These are phyloP conservation scores for Epinephelus malabaricus DNA, from an alignment of 2,797 vertebrate species.

Conservation along the genomic window DNA sequence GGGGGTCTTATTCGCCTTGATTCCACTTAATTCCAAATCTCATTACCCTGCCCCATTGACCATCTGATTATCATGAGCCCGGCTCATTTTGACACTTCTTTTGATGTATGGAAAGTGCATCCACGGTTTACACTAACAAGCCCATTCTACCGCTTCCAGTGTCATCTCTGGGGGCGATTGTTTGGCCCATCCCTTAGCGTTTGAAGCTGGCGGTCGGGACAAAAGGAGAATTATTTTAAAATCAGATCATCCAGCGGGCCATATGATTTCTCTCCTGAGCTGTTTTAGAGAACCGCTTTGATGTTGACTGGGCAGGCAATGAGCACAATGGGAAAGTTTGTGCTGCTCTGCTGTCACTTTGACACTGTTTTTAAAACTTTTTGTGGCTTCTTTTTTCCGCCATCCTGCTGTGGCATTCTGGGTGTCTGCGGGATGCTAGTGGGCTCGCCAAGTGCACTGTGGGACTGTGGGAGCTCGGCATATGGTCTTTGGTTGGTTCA, in stretches of 20 bases:
- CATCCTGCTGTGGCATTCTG: conserved; percentile 66
- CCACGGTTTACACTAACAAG: conserved; percentile 47
- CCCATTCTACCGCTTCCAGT: conserved; percentile 54
- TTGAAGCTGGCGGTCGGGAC: conserved; percentile 64
- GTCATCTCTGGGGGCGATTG: conserved; percentile 64
- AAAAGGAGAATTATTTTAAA: conserved; percentile 73
- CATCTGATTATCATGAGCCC: conserved; percentile 63
- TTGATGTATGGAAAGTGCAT: conserved; percentile 70
- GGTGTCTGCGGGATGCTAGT: conserved; percentile 47
- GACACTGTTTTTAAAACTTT: conserved; percentile 53
- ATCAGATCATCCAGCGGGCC: conserved; percentile 62
- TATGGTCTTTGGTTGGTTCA: conserved; percentile 35
- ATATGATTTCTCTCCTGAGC: conserved; percentile 63
- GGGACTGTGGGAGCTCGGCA: conserved; percentile 51
- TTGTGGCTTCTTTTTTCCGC: conserved; percentile 26
- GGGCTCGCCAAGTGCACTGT: conserved; percentile 45
- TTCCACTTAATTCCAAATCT: conserved; percentile 77
- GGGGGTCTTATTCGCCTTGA: conserved; percentile 49
- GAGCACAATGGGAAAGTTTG: conserved; percentile 64
- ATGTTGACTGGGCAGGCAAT: conserved; percentile 44
- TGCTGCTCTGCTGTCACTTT: conserved; percentile 61
- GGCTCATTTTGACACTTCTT: conserved; percentile 73
- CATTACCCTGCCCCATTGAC: conserved; percentile 65
- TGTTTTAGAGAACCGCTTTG: conserved; percentile 65
- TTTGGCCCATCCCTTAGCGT: conserved; percentile 39